Conservation (phyloP, 2,113 vertebrate genomes). For the Pelmatolapia mariae region DNA sequence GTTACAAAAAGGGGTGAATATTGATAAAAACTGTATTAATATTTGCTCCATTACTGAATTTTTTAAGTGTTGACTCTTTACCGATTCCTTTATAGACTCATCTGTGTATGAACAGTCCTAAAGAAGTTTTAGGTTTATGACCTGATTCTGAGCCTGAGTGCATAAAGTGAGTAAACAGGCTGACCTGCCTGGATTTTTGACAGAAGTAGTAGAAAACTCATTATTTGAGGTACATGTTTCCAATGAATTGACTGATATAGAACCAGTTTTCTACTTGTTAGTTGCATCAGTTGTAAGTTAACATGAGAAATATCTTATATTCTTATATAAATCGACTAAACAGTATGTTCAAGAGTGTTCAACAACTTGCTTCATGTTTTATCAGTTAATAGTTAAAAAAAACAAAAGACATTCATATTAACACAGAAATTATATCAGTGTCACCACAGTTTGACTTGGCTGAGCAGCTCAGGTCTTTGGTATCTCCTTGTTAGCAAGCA, state of each 20-base stretch:
- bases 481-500: background rate
- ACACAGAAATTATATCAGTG: background rate
- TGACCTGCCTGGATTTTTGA: background rate
- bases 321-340: background rate
- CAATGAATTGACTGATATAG: background rate
- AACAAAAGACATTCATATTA: background rate
- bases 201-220: rapidly evolving
- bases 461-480: background rate
- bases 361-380: background rate
- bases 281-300: background rate
- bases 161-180: rapidly evolving
- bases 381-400: background rate
- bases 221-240: rapidly evolving
- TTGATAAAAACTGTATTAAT: background rate
- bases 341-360: rapidly evolving
- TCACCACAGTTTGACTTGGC: background rate
- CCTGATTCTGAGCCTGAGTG: background rate
- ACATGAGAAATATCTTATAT: background rate
- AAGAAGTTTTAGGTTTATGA: background rate
- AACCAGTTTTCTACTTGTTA: background rate
- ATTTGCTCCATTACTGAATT: background rate
- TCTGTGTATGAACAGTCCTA: rapidly evolving
- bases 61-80: background rate
- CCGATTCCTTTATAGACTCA: background rate
- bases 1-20: rapidly evolving